Base-by-base conservation (phyloP, 2,113 vertebrate species). In the Python bivittatus region DNA sequence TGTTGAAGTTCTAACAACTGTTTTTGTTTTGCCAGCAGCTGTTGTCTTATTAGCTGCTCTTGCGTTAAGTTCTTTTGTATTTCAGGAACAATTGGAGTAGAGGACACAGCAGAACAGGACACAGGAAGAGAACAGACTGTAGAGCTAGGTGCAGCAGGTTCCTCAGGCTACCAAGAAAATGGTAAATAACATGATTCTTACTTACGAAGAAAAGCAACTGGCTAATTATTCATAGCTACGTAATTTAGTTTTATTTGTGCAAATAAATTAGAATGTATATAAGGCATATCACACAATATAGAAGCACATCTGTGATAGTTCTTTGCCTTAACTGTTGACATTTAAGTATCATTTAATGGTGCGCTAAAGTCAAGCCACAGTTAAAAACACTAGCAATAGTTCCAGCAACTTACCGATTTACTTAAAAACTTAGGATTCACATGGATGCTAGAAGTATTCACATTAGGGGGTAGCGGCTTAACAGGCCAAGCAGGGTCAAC, bases 341-440 rank as follows among this genome's bases (percentile, higher is more conserved):
- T 83, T 52, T 27, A 95, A 88, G 89, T 29, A 3, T 68, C 90
- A 94, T 29, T 90, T 6, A 22, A 93, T 72, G 42, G 92, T 58
- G 89, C 0, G 94, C 57, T 56, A 87, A 92, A 25, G 79, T 56
- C 93, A 93, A 95, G 94, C 92, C 93, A 96, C 93, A 93, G 93
- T 94, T 92, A 93, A 92, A 95, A 85, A 88, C 27, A 96, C 6
- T 95, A 64, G 86, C 23, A 94, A 60, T 89, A 95, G 96, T 64
- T 64, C 25, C 4, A 22, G 44, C 48, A 96, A 98, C 99, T 98
- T 98, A 99, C 99, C 99, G 98, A 98, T 95, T 99, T 98, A 96
- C 97, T 99, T 96, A 99, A 97, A 97, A 99, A 99, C 97, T 99
- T 99, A 94, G 99, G 99, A 98, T 99, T 99, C 97, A 99, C 99